Conservation (phyloP, 2,888 invertebrate species). For the Cosmia pyralina region DNA sequence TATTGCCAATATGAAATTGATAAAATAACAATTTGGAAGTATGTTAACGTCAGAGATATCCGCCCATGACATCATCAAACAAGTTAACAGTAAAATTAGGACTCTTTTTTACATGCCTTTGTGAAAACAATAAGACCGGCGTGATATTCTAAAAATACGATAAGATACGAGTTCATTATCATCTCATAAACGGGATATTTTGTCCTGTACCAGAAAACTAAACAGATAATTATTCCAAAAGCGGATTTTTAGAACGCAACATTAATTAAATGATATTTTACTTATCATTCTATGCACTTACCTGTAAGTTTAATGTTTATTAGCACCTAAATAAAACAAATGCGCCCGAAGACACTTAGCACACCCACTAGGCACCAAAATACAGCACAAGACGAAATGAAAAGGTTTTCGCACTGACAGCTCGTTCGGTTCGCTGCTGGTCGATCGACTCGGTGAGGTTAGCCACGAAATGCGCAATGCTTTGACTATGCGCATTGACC, state of each 20-base stretch:
- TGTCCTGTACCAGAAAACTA: conserved; percentile 1
- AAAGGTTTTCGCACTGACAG: conserved; percentile 83
- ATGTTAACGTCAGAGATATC: conserved; percentile 65
- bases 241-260: conserved; percentile 3
- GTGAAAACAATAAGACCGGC: conserved; percentile 46
- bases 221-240: conserved; percentile 9
- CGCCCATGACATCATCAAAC: conserved; percentile 77
- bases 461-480: conserved; percentile 88
- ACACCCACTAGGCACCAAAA: conserved; percentile 87
- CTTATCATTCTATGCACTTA: conserved; percentile 69
- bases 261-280: conserved; percentile 8
- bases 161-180: conserved; percentile 18
- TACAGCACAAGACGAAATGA: conserved; percentile 82
- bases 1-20: conserved; percentile 39
- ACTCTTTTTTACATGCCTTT: neutral
- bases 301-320: conserved; percentile 79
- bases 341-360: conserved; percentile 80
- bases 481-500: conserved; percentile 89
- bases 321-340: conserved; percentile 80
- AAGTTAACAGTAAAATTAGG: conserved; percentile 43
- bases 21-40: conserved; percentile 48
- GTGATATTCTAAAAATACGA: conserved; percentile 32
- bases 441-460: conserved; percentile 86
- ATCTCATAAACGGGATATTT: conserved; percentile 14
- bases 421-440: conserved; percentile 67